phyloP scores from a whole-genome alignment of 1,140 invertebrate genomes.

The Anastatus disparis region DNA sequence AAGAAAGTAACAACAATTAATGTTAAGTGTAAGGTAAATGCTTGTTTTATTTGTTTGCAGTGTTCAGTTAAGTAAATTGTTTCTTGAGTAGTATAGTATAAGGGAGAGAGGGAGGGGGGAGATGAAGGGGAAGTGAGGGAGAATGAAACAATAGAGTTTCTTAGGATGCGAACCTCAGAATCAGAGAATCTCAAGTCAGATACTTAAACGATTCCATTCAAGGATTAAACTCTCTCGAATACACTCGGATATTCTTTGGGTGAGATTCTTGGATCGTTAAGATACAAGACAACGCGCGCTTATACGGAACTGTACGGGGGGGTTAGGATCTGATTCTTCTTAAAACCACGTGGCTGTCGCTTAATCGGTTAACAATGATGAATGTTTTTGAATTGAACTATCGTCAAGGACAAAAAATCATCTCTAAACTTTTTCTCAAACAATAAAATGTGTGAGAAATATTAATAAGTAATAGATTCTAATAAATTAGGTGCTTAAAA shows the following conservation, averaged over 20 bases:
- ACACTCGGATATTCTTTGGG: slow-evolving; percentile 28
- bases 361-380: slow-evolving; percentile 11
- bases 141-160: slow-evolving; percentile 7
- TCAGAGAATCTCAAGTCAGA: slow-evolving; percentile 29
- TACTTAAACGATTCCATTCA: slow-evolving; percentile 37
- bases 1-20: slow-evolving; percentile 15
- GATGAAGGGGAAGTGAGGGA: too few species aligned
- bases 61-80: slow-evolving; percentile 33
- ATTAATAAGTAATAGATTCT: too few species aligned
- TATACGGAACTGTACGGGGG: too few species aligned
- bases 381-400: too few species aligned
- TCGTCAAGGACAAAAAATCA: too few species aligned
- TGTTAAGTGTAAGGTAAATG: slow-evolving; percentile 18
- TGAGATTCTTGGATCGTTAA: slow-evolving; percentile 25
- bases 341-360: neutral
- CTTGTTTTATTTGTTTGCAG: slow-evolving; percentile 25
- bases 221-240: slow-evolving; percentile 36
- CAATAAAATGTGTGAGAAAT: too few species aligned
- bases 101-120: too few species aligned
- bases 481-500: too few species aligned
- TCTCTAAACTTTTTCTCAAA: too few species aligned
- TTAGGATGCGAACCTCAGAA: slow-evolving; percentile 15
- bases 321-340: slow-evolving; percentile 26
- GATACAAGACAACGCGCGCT: slow-evolving; percentile 32
- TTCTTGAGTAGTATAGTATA: too few species aligned